These are phyloP conservation scores for Cephalopachus bancanus DNA, from an alignment of 2,797 vertebrate genomes.

Conservation along the genomic window DNA sequence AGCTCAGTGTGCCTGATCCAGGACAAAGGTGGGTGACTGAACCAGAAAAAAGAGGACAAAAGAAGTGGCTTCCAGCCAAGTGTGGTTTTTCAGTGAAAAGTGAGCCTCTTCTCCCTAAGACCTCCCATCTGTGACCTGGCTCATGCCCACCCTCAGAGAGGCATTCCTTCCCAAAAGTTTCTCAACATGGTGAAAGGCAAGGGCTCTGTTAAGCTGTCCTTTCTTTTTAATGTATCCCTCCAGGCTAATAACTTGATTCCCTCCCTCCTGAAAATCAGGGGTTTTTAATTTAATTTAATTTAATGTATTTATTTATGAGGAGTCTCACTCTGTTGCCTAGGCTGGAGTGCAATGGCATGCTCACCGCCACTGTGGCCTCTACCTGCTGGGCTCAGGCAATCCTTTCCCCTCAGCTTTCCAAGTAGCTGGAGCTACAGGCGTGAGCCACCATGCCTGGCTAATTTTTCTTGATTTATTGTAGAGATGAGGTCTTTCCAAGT, in stretches of 20 bases:
- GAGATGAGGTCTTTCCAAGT: no score
- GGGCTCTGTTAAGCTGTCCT: neutral
- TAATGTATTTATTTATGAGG: no score
- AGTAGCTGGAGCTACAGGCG: no score
- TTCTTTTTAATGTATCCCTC: neutral
- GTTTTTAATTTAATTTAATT: no score
- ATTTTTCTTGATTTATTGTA: no score
- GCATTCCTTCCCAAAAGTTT: neutral
- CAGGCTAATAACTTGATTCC: neutral
- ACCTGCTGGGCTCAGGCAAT: no score
- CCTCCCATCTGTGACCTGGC: neutral
- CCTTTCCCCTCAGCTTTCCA: no score
- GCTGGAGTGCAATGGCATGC: no score
- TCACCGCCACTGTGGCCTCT: no score
- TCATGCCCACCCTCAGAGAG: neutral
- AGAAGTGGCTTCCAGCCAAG: neutral
- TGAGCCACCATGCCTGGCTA: no score
- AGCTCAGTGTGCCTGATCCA: rapidly evolving
- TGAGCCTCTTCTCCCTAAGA: neutral
- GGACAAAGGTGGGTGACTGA: neutral
- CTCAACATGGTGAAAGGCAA: neutral
- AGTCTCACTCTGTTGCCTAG: no score
- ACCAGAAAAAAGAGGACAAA: neutral
- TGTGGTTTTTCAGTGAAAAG: neutral
- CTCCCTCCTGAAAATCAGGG: neutral